Percentiles rank a stretch among this genome's conserved stretches.
phyloP scores from a whole-genome alignment of 2,797 vertebrate genomes.

The Alcedo quadribrachys region DNA sequence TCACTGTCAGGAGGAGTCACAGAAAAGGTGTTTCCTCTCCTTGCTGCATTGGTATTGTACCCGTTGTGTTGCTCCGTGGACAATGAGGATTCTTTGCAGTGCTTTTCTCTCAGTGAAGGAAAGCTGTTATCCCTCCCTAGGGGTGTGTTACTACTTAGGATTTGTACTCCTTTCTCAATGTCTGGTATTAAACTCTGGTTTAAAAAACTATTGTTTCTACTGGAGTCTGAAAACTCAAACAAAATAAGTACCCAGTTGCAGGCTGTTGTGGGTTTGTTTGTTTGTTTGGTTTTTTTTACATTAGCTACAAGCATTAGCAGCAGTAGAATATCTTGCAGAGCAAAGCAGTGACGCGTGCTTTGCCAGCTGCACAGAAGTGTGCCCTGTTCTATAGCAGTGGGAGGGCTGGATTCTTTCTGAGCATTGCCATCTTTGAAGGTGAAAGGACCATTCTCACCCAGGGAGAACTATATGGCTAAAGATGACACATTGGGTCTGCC shows the following conservation, averaged over 20 bases:
- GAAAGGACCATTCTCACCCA: accelerated
- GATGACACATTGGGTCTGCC: background rate
- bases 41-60: background rate
- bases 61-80: accelerated
- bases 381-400: background rate
- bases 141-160: background rate
- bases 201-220: background rate
- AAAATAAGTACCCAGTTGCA: background rate
- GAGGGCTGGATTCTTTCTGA: background rate
- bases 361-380: background rate
- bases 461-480: accelerated
- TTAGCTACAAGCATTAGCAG: background rate
- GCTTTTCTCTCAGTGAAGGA: background rate
- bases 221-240: background rate
- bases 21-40: background rate
- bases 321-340: background rate
- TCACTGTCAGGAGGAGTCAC: background rate
- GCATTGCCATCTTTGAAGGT: background rate
- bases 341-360: accelerated
- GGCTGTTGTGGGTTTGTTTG: too few species aligned
- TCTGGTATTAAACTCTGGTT: background rate
- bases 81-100: background rate
- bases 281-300: background rate
- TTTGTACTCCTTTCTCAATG: background rate
- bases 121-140: background rate